A percentile compares a stretch with the other conserved stretches of the same genome.
Conservation (phyloP, 2,797 vertebrate genomes). For the Zalophus californianus region DNA sequence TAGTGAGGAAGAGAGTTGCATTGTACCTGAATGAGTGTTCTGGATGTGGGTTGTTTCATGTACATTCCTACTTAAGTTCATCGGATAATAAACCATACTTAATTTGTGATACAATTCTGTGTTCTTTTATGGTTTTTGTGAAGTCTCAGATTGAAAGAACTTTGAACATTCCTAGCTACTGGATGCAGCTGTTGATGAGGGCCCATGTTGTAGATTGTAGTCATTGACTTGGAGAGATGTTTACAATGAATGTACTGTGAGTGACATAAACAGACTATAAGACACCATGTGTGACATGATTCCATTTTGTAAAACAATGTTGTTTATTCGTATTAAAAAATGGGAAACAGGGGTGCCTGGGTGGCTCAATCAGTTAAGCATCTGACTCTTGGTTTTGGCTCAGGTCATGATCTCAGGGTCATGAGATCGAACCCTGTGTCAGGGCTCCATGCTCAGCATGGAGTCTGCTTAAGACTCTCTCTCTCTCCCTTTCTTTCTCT, state of each 20-base stretch:
- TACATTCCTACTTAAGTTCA: background rate
- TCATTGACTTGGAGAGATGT: background rate
- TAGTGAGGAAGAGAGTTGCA: background rate
- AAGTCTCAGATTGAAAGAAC: background rate
- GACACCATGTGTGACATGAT: background rate
- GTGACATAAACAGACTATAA: background rate
- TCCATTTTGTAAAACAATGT: background rate
- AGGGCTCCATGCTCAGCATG: background rate
- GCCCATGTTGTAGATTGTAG: background rate
- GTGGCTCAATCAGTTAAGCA: background rate
- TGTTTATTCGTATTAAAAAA: background rate
- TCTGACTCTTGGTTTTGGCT: background rate
- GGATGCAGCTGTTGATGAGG: background rate
- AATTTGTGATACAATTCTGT: slow-evolving; percentile 9
- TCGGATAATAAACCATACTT: background rate
- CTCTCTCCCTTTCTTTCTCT: background rate
- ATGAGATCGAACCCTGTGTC: background rate
- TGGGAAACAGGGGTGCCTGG: background rate
- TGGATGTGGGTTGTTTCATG: background rate
- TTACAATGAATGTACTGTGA: background rate
- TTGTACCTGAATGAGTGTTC: background rate
- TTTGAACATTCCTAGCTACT: background rate
- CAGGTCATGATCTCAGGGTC: background rate
- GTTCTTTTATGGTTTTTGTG: background rate
- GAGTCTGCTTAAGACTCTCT: background rate